Conservation (phyloP, 2,888 invertebrate genomes). For the Eupithecia inturbata region DNA sequence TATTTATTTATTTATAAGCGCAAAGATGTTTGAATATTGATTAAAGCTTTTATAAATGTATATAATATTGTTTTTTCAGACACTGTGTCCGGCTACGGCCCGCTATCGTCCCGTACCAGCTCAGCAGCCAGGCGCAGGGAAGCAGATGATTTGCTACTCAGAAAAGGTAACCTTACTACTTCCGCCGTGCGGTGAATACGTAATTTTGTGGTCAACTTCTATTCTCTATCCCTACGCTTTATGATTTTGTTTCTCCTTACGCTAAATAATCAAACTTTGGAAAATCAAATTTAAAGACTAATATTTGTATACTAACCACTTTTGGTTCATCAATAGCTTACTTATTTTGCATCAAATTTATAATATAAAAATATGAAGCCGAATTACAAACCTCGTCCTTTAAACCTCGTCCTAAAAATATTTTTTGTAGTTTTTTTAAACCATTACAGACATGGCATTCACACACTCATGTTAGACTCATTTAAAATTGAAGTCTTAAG, state of each 20-base stretch:
- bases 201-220: background rate
- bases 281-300: too few species aligned
- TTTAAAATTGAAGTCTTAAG: background rate
- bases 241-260: too few species aligned
- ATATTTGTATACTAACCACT: background rate
- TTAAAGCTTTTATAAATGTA: background rate
- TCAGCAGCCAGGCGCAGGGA: slow-evolving; percentile 76
- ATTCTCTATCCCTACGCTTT: background rate
- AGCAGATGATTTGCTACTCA: slow-evolving; percentile 82
- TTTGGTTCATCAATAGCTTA: background rate
- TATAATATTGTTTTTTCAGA: slow-evolving; percentile 54
- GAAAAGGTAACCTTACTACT: slow-evolving; percentile 64
- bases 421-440: background rate
- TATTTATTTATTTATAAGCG: too few species aligned
- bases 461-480: background rate
- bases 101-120: slow-evolving; percentile 74
- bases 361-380: too few species aligned
- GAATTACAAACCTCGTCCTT: too few species aligned
- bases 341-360: background rate
- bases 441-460: background rate
- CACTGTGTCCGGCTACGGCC: slow-evolving; percentile 72
- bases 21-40: background rate
- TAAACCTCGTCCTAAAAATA: too few species aligned
- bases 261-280: too few species aligned
- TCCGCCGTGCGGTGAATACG: background rate